phyloP scores from a whole-genome alignment of 2,113 vertebrate genomes.

The Gopherus flavomarginatus region DNA sequence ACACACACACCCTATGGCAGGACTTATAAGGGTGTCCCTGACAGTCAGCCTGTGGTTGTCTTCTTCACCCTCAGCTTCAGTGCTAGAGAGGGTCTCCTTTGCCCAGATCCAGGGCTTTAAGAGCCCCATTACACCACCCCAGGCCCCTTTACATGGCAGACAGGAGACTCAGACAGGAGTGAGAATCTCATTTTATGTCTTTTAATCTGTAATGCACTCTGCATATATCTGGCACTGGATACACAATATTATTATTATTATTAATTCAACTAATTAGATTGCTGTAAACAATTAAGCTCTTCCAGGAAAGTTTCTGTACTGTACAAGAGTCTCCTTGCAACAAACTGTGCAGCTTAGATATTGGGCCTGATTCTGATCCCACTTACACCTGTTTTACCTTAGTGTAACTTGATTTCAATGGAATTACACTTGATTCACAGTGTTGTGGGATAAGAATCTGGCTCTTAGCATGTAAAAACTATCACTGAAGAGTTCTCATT shows the following conservation, averaged over 20 bases:
- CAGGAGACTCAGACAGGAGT: background rate
- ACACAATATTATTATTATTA: background rate
- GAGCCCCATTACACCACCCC: background rate
- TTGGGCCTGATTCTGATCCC: slow-evolving; percentile 6
- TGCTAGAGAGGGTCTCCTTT: background rate
- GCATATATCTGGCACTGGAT: background rate
- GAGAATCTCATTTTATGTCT: background rate
- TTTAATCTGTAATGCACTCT: background rate
- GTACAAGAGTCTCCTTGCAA: slow-evolving; percentile 6
- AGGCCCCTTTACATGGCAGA: background rate
- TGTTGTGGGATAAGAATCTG: slow-evolving; percentile 42
- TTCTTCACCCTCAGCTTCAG: background rate
- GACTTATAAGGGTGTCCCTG: background rate
- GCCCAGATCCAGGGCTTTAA: background rate
- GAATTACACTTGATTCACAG: slow-evolving; percentile 61
- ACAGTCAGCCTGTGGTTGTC: background rate
- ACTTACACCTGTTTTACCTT: slow-evolving; percentile 56
- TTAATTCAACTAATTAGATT: background rate
- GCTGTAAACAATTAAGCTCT: background rate
- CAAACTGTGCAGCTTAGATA: background rate
- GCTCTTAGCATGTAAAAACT: slow-evolving; percentile 26
- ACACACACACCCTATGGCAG: background rate
- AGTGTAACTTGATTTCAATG: slow-evolving; percentile 61
- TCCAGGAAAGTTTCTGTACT: background rate
- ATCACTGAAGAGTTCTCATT: slow-evolving; percentile 26